Conservation (phyloP, 1,140 invertebrate species). For the Subanguina moxae region DNA sequence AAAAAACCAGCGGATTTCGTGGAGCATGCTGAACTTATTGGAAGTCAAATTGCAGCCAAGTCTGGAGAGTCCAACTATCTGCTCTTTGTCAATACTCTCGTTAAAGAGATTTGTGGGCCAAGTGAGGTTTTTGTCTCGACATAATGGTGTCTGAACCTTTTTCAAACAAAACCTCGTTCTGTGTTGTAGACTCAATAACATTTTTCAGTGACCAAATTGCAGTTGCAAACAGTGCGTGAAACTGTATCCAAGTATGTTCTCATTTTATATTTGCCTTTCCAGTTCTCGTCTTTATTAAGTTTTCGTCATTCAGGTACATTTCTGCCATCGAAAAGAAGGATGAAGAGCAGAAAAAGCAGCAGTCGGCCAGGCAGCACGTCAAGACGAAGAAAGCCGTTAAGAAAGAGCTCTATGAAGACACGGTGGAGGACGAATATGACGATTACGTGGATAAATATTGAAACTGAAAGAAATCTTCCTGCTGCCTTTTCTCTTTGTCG, state of each 20-base stretch:
- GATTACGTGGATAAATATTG: slow-evolving; percentile 4
- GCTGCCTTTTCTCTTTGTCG: too few relatives aligned
- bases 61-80: slow-evolving; percentile 12
- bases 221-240: slow-evolving; percentile 15
- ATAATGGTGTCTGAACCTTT: too few relatives aligned
- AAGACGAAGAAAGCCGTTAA: slow-evolving; percentile 8
- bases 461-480: too few relatives aligned
- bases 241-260: not conserved
- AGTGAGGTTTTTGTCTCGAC: slow-evolving; percentile 5
- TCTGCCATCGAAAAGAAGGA: slow-evolving; percentile 13
- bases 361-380: not conserved
- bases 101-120: not conserved
- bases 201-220: slow-evolving; percentile 24
- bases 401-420: slow-evolving; percentile 13
- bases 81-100: slow-evolving; percentile 6
- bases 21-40: slow-evolving; percentile 16
- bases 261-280: not conserved
- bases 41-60: not conserved
- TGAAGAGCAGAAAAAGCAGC: slow-evolving; percentile 18
- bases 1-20: slow-evolving; percentile 3
- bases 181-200: too few relatives aligned
- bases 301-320: not conserved
- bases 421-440: slow-evolving; percentile 3
- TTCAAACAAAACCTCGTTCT: too few relatives aligned
- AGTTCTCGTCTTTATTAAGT: not conserved